Evolutionary conservation across 2,797 vertebrate genomes (phyloP).

Genomic region (Siniperca scherzeri): DNA sequence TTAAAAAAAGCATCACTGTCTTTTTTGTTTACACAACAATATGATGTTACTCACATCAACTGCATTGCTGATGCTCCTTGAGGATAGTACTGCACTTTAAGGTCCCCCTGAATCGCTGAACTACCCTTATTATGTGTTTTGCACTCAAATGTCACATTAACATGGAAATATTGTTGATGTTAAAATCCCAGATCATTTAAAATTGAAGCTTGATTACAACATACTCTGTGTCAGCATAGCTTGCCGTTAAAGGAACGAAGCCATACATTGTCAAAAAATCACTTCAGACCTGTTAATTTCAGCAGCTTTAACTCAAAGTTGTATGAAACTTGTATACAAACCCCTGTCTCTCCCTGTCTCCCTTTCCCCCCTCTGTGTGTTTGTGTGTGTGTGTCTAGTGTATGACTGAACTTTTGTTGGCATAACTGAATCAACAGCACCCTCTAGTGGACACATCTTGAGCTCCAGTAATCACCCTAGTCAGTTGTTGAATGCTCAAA

Average conservation of each 20-base stretch:
- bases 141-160: not conserved
- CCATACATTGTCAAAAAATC: not conserved
- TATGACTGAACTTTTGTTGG: not conserved
- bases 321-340: not conserved
- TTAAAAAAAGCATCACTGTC: not conserved
- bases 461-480: not conserved
- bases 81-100: not conserved
- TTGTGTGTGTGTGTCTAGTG: not conserved
- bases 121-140: not conserved
- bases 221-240: not conserved
- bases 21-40: not conserved
- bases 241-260: not conserved
- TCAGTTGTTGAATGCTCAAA: not conserved
- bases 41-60: not conserved
- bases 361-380: not conserved
- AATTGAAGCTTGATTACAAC: not conserved
- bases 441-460: not conserved
- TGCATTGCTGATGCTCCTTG: not conserved
- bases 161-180: not conserved
- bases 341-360: not conserved
- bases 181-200: not conserved
- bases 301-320: not conserved
- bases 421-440: slow-evolving; percentile 13
- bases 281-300: not conserved
- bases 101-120: not conserved